Evolutionary conservation across 2,797 vertebrate species (phyloP).

Genomic region (Danio tinwini): DNA sequence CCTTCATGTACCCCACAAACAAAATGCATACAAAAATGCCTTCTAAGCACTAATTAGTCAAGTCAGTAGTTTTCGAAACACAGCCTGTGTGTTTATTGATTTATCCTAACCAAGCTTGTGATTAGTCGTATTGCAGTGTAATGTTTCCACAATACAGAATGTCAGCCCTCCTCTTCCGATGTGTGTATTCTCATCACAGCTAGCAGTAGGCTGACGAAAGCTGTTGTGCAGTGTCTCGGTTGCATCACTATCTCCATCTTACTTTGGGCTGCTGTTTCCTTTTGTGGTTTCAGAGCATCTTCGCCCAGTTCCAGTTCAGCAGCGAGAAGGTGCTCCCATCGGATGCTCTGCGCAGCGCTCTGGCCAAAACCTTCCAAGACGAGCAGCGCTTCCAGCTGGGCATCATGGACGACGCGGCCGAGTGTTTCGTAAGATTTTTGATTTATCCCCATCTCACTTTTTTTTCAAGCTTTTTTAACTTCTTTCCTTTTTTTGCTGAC

Average conservation of each 20-base stretch:
- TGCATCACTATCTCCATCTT: constrained; percentile 11
- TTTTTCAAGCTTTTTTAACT: neutral
- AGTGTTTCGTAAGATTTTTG: constrained; percentile 91
- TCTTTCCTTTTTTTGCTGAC: constrained; percentile 25
- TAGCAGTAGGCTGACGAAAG: neutral
- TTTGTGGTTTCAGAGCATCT: constrained; percentile 86
- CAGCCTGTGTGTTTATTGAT: neutral
- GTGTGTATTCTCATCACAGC: neutral
- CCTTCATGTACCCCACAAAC: no score
- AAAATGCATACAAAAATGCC: neutral
- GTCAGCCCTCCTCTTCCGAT: constrained; percentile 5
- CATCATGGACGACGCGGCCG: constrained; percentile 97
- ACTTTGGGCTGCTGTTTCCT: constrained; percentile 23
- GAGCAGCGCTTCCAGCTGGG: constrained; percentile 97
- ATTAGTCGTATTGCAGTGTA: constrained; percentile 14
- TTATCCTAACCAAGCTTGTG: neutral
- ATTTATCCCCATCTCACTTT: neutral
- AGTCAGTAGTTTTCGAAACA: constrained; percentile 7
- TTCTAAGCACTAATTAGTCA: neutral
- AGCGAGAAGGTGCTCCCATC: constrained; percentile 96
- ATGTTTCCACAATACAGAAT: constrained; percentile 19
- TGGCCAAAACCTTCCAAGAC: constrained; percentile 98
- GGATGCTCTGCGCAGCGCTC: constrained; percentile 91
- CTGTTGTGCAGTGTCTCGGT: constrained; percentile 47
- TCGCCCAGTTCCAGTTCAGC: constrained; percentile 97